Conservation (phyloP, 2,113 vertebrate genomes). For the Ploceus nigricollis region DNA sequence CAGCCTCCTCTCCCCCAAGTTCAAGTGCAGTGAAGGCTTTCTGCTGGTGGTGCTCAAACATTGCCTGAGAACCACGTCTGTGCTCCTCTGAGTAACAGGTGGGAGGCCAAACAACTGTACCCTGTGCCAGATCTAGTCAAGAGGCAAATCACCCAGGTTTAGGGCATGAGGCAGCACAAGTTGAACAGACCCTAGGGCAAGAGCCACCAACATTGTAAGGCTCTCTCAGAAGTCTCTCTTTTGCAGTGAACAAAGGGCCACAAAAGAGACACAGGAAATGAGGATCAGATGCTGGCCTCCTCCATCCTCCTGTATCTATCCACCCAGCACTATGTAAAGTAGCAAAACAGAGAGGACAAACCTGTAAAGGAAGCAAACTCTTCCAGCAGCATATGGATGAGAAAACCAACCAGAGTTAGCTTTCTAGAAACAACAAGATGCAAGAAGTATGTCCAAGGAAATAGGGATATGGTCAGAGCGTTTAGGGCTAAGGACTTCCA, state of each 20-base stretch:
- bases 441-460: not conserved
- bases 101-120: not conserved
- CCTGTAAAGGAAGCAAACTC: not conserved
- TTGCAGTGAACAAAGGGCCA: not conserved
- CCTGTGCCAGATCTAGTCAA: not conserved
- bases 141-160: not conserved
- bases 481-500: not conserved
- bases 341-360: not conserved
- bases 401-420: not conserved
- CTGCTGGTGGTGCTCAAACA: not conserved
- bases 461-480: not conserved
- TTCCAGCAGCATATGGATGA: not conserved
- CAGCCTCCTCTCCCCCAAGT: not conserved
- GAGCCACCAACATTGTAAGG: not conserved
- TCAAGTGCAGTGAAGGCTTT: not conserved
- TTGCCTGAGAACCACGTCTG: not conserved
- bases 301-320: not conserved
- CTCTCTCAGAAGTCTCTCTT: not conserved
- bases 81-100: not conserved
- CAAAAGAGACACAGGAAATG: not conserved
- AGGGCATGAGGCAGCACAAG: not conserved
- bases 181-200: not conserved
- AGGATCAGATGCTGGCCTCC: not conserved
- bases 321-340: not conserved
- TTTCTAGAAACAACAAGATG: not conserved